Evolutionary conservation across 2,113 vertebrate genomes (phyloP), one percentile per base, ranked within the genome.

Genomic region (Manacus vitellinus): DNA sequence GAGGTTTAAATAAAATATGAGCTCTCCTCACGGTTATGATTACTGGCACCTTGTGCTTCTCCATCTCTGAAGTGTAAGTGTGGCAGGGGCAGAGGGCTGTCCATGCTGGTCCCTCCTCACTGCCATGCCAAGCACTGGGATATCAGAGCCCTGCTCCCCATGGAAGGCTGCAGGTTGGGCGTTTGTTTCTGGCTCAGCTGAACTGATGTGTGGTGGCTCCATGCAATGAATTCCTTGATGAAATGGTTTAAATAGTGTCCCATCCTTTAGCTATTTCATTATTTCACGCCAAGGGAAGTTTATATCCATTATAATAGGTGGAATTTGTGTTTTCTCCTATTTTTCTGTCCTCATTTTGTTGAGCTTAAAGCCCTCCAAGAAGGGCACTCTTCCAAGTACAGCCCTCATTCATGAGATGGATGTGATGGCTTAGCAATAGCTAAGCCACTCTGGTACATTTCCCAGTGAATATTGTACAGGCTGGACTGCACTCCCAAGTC

Each of bases 281-380:
- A 94, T 8, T 41, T 71, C 5, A 4, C 4, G 9, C 54, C 6
- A 37, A 59, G 14, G 15, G n/a, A 73, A 31, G 98, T 98, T 98
- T 41, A 98, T 98, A 6, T 98, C 99, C 94, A 98, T 99, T 86
- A 98, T 98, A 14, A 98, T 98, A 55, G 98, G 99, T 22, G 98
- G 98, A 12, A 98, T 99, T 93, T 99, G 98, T 54, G 98, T 98
- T 80, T 98, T 98, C 62, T 98, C 99, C 66, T 99, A 98, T 92
- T 99, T 96, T 97, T 98, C 85, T 98, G 98, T 94, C 97, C 98
- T 82, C 98, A 97, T 94, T 99, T 99, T 90, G 98, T 98, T 98
- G 98, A 99, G n/a, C 99, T 98, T 88, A 98, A 99, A 95, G 99
- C 99, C 52, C 99, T 99, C 83, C 96, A 98, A 99, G 91, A 98